Evolutionary conservation across 2,113 vertebrate species (phyloP).

Genomic region (Megaceryle maxima): DNA sequence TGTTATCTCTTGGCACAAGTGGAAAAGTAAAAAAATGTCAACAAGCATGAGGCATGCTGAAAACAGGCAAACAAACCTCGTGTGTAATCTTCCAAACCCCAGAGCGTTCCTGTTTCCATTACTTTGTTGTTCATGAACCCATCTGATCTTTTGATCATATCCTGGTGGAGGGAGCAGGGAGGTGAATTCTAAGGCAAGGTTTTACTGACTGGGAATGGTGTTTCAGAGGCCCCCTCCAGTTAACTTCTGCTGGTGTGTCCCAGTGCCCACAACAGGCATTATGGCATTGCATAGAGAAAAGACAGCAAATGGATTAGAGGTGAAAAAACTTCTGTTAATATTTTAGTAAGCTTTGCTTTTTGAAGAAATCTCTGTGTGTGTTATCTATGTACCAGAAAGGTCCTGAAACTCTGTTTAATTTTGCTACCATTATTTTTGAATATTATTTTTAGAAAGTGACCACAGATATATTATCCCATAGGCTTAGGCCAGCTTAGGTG

Average conservation of each 20-base stretch:
- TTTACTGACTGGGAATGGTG: neutral
- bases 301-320: neutral
- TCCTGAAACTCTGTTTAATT: neutral
- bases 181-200: neutral
- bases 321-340: neutral
- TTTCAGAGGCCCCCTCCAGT: neutral
- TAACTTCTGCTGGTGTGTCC: neutral
- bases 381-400: fast-evolving
- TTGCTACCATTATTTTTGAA: neutral
- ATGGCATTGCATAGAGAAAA: neutral
- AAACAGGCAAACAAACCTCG: conserved; percentile 50
- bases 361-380: neutral
- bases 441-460: neutral
- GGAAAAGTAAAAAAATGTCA: conserved; percentile 11
- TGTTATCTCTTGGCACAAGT: conserved; percentile 58
- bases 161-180: neutral
- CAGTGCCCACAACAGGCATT: neutral
- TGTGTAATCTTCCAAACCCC: neutral
- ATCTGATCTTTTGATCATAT: neutral
- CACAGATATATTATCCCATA: fast-evolving
- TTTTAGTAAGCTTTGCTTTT: neutral
- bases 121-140: neutral
- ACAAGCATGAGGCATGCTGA: conserved; percentile 14
- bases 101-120: neutral
- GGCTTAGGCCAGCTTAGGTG: neutral